Evolutionary conservation across 2,797 vertebrate species (phyloP).

Genomic region (Gephyroberyx darwinii): DNA sequence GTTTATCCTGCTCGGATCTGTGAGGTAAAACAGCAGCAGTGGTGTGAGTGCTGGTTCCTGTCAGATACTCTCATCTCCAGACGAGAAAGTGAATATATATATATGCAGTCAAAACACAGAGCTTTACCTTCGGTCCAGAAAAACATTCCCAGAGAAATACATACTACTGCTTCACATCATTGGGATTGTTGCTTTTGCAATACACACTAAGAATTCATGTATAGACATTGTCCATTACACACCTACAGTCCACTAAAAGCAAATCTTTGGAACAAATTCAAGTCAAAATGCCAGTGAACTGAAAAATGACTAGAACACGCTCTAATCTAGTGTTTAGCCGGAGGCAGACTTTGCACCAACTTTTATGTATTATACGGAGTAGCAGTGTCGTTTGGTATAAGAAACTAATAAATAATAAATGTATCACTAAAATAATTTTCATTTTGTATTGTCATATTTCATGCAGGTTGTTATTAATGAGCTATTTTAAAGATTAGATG

Average conservation of each 20-base stretch:
- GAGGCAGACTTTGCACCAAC: conserved; percentile 20
- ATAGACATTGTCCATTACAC: conserved; percentile 32
- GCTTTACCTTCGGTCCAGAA: conserved; percentile 26
- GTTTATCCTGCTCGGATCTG: conserved; percentile 8
- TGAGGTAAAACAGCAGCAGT: conserved; percentile 60
- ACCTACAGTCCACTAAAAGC: conserved; percentile 32
- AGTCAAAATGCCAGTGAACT: conserved; percentile 35
- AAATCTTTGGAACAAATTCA: conserved; percentile 34
- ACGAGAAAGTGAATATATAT: conserved; percentile 46
- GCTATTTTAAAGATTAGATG: neutral
- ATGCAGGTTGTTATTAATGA: neutral
- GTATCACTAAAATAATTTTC: neutral
- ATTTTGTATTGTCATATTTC: neutral
- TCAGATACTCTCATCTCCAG: conserved; percentile 44
- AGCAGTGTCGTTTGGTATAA: neutral
- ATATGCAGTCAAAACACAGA: conserved; percentile 40
- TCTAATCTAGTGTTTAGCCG: conserved; percentile 13
- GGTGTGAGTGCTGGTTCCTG: conserved; percentile 47
- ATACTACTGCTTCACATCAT: conserved; percentile 40
- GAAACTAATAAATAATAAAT: neutral
- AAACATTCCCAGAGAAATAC: conserved; percentile 47
- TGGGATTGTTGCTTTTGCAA: conserved; percentile 44
- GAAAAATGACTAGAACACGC: conserved; percentile 10
- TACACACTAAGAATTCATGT: conserved; percentile 39
- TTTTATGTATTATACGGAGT: neutral